Conservation (phyloP, 2,888 invertebrate genomes). For the Sepiola atlantica region DNA sequence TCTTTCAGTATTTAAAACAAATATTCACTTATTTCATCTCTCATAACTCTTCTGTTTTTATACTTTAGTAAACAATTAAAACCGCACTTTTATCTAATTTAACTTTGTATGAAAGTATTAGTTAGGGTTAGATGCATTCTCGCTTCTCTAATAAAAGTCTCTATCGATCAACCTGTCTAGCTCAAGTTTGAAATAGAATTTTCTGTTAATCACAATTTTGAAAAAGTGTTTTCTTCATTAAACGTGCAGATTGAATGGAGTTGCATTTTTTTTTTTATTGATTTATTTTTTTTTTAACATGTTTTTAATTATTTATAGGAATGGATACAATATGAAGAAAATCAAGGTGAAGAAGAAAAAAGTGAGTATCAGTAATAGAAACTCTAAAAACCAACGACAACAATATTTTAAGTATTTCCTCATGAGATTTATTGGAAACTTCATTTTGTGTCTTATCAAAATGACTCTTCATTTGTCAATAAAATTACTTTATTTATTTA, state of each 20-base stretch:
- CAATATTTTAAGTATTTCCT: neutral
- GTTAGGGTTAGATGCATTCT: too few species aligned
- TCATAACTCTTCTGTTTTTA: too few species aligned
- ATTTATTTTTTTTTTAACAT: constrained; percentile 56
- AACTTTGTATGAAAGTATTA: too few species aligned
- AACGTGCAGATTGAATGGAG: neutral
- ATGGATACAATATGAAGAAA: constrained; percentile 95
- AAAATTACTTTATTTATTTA: neutral
- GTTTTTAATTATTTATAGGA: constrained; percentile 77
- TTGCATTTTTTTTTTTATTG: neutral
- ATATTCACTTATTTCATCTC: too few species aligned
- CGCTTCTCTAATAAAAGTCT: too few species aligned
- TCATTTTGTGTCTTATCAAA: neutral
- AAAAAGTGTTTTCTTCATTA: too few species aligned
- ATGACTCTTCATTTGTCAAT: neutral
- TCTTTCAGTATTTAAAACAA: neutral
- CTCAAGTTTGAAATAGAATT: too few species aligned
- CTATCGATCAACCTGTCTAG: too few species aligned
- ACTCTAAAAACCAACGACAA: too few species aligned
- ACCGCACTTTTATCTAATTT: too few species aligned
- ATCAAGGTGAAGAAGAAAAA: constrained; percentile 91
- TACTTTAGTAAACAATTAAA: too few species aligned
- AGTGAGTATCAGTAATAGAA: constrained; percentile 70
- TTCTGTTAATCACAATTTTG: too few species aligned
- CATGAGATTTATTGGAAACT: neutral